Evolutionary conservation across 2,888 invertebrate genomes (phyloP).

Genomic region (Eupelmus urozonus): DNA sequence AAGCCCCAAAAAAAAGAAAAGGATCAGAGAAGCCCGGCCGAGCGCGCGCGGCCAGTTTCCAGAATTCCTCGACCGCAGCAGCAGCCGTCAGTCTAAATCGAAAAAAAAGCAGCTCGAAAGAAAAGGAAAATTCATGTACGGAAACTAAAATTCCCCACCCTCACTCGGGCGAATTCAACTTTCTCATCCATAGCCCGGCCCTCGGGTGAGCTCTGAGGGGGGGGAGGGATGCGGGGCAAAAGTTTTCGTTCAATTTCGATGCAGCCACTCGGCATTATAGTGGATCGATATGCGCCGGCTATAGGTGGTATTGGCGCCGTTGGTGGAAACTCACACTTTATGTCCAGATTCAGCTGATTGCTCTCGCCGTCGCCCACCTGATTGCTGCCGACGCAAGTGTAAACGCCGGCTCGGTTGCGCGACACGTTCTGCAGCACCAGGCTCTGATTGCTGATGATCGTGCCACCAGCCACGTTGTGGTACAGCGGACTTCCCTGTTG

Average conservation of each 20-base stretch:
- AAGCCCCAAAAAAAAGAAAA: too few relatives aligned
- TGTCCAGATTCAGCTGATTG: conserved; percentile 89
- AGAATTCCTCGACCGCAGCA: neutral
- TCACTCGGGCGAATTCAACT: conserved; percentile 44
- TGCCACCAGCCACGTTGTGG: conserved; percentile 88
- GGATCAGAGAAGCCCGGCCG: neutral
- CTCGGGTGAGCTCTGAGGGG: neutral
- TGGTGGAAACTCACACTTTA: conserved; percentile 87
- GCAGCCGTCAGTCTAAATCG: neutral
- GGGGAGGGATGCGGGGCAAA: conserved; percentile 14
- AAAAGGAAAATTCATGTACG: conserved; percentile 47
- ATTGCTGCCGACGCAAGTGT: conserved; percentile 93
- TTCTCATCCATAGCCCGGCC: conserved; percentile 23
- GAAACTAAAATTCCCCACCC: conserved; percentile 38
- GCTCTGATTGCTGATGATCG: conserved; percentile 93
- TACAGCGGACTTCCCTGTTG: conserved; percentile 86
- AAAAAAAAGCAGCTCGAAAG: neutral
- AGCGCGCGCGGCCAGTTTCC: too few relatives aligned
- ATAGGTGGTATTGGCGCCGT: neutral
- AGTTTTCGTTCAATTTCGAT: conserved; percentile 56
- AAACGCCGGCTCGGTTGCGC: conserved; percentile 87
- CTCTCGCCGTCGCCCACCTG: conserved; percentile 93
- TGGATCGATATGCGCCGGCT: too few relatives aligned
- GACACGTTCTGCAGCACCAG: conserved; percentile 92
- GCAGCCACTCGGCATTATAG: neutral